Evolutionary conservation across 1,140 invertebrate genomes (phyloP), one percentile per base, ranked within the genome.

Genomic region (Bicyclus anynana): DNA sequence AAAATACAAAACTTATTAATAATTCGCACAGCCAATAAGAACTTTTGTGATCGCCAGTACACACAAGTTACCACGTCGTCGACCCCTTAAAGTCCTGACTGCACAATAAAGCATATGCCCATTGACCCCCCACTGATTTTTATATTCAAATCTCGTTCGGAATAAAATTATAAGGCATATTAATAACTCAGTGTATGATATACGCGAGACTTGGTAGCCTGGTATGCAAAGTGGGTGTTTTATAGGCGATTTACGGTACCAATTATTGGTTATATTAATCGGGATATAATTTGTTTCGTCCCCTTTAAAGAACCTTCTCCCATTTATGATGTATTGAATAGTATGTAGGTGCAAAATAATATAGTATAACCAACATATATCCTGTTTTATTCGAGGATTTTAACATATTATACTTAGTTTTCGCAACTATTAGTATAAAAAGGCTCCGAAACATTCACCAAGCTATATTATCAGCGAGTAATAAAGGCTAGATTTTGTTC

Each of bases 161-260:
- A 74, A 83, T 83, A 86, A 86, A 77, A 84, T 86, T 86, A 86
- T 86, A 77, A 70, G 69, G 62, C 33, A 67, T 66, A 70, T 79
- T 74, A 77, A 83, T 86, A 86, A 86, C 74, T 86, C 81, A 83
- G 55, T 59, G 62, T 62, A 62, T 80, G 77, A 86, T 83, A 77
- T 80, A 84, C 74, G 67, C 64, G 62, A 57, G 48, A 46, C 57
- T 48, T 72, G 68, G 73, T 69, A 77, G 68, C 65, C 40, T 61
- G 13, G 52, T 79, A 81, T 77, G 77, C 79, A 77, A 81, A 84
- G 65, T 62, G 62, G 53, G 55, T 66, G 59, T 47, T 67, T 72
- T 60, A 59, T 48, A 42, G 58, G 70, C 48, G 74, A 85, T 83
- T 80, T 81, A 85, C 74, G 67, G 54, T 60, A 53, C 67, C 78